Conservation (phyloP, 2,888 invertebrate genomes). For the Hydroisotoma schaefferi region DNA sequence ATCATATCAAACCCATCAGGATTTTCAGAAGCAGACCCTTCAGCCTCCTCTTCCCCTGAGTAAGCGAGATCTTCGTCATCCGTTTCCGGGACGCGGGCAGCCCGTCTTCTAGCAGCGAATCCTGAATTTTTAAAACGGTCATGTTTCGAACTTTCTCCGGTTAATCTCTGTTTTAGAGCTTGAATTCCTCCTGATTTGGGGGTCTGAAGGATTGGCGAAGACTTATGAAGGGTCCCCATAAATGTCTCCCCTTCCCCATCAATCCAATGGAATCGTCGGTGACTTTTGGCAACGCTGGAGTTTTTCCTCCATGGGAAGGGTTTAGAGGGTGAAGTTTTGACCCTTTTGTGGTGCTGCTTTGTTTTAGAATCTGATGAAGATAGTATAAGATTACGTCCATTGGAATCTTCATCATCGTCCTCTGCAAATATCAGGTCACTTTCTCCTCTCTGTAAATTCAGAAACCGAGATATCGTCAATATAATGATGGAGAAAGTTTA, state of each 20-base stretch:
- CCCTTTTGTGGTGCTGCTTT: not conserved
- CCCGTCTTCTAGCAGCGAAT: conserved; percentile 10
- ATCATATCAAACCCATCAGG: too few relatives aligned
- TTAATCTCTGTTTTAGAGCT: conserved; percentile 15
- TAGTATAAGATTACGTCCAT: conserved; percentile 34
- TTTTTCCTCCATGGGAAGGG: conserved; percentile 10
- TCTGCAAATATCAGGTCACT: conserved; percentile 46
- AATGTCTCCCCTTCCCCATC: not conserved
- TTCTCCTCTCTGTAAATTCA: conserved; percentile 38
- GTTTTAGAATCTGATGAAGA: conserved; percentile 17
- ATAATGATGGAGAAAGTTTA: not conserved
- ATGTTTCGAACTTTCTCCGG: not conserved
- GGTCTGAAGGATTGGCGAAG: not conserved
- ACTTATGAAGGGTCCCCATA: not conserved
- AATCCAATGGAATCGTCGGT: not conserved
- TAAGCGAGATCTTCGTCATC: conserved; percentile 45
- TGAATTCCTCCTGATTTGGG: too few relatives aligned
- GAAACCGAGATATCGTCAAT: conserved; percentile 7
- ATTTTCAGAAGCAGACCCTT: conserved; percentile 19
- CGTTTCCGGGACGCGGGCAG: conserved; percentile 23
- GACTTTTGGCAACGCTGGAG: not conserved
- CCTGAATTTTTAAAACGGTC: not conserved
- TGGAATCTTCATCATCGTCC: conserved; percentile 41
- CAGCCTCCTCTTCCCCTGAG: conserved; percentile 33
- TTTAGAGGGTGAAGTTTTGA: conserved; percentile 1